A percentile compares a stretch with the other conserved stretches of the same genome.
Conservation (phyloP, 2,113 vertebrate genomes). For the Sinocyclocheilus anophthalmus region DNA sequence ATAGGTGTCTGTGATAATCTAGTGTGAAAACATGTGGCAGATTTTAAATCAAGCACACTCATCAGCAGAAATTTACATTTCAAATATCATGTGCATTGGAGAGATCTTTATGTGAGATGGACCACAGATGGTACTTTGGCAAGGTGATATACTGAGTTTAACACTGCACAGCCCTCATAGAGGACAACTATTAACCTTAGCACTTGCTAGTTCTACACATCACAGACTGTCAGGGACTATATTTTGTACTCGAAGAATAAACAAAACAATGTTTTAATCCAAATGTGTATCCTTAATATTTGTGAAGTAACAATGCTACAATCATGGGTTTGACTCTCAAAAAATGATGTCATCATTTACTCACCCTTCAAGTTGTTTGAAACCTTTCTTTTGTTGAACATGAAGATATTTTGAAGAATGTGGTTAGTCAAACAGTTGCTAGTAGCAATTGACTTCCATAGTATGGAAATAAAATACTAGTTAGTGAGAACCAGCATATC, state of each 20-base stretch:
- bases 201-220: not conserved
- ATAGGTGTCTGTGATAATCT: constrained; percentile 41
- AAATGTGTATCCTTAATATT: not conserved
- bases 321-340: not conserved
- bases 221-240: not conserved
- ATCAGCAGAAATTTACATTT: constrained; percentile 34
- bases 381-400: no score
- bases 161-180: not conserved
- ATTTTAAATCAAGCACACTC: constrained; percentile 44
- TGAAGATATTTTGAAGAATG: no score
- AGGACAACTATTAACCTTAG: not conserved
- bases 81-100: constrained; percentile 30
- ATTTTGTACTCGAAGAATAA: not conserved
- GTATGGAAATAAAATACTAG: no score
- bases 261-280: not conserved
- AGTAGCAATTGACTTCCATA: no score
- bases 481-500: no score
- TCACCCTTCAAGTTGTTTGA: no score
- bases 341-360: no score
- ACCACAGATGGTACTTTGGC: constrained; percentile 28
- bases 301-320: not conserved
- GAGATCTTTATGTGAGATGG: constrained; percentile 19
- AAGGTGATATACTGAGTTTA: not conserved
- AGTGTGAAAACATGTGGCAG: constrained; percentile 36
- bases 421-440: no score